Conservation (phyloP, 2,888 invertebrate species). For the Peribatodes rhomboidaria region DNA sequence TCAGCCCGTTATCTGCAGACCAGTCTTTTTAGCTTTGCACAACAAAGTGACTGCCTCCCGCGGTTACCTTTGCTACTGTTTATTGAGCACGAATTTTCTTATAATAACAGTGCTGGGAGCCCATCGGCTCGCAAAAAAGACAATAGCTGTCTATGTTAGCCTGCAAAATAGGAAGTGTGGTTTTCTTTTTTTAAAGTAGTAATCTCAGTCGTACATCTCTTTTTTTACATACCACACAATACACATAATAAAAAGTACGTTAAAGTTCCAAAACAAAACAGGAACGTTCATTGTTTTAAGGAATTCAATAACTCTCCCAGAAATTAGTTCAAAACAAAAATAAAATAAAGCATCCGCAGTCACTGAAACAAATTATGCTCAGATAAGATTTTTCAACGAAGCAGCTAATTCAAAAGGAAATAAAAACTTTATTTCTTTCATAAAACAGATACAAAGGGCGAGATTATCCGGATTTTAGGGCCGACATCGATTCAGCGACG, state of each 20-base stretch:
- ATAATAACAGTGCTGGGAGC: slow-evolving; percentile 32
- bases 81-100: slow-evolving; percentile 56
- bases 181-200: neutral
- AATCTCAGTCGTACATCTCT: neutral
- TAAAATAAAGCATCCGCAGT: slow-evolving; percentile 43
- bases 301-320: slow-evolving; percentile 24
- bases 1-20: slow-evolving; percentile 77
- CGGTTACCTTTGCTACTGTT: slow-evolving; percentile 60
- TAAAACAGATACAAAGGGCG: slow-evolving; percentile 78
- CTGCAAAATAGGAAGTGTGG: neutral
- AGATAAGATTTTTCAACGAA: slow-evolving; percentile 49
- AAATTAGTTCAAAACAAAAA: slow-evolving; percentile 38
- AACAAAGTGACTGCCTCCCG: slow-evolving; percentile 67
- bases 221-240: neutral
- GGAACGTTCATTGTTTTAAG: slow-evolving; percentile 18
- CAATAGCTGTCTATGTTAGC: slow-evolving; percentile 15
- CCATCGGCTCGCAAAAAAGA: slow-evolving; percentile 29
- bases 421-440: slow-evolving; percentile 81
- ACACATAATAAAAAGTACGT: neutral
- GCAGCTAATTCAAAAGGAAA: slow-evolving; percentile 70
- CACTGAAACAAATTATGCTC: slow-evolving; percentile 47
- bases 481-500: slow-evolving; percentile 78
- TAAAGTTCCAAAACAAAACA: slow-evolving; percentile 1
- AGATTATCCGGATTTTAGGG: slow-evolving; percentile 81
- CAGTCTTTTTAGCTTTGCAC: slow-evolving; percentile 78